These are phyloP conservation scores for Glossophaga mutica DNA, from an alignment of 2,797 vertebrate genomes.

Conservation along the genomic window DNA sequence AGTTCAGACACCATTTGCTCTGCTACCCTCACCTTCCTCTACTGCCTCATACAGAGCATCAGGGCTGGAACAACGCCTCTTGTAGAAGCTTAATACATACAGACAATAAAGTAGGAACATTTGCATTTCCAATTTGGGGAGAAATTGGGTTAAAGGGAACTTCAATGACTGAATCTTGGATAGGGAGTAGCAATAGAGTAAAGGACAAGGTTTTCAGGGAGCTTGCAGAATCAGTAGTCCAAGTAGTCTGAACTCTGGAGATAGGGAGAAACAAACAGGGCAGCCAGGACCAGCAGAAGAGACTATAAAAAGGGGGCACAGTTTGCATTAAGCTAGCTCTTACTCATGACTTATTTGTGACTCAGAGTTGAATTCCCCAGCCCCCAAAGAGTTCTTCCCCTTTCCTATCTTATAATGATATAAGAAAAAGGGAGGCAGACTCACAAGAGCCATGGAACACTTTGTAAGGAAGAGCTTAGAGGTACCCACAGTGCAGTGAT, in stretches of 20 bases:
- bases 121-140: conserved; percentile 57
- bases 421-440: not conserved
- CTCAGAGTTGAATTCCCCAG: not conserved
- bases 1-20: not conserved
- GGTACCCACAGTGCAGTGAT: conserved; percentile 15
- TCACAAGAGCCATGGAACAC: not conserved
- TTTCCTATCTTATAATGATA: not conserved
- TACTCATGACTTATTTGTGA: conserved; percentile 21
- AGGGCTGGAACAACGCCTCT: conserved; percentile 38
- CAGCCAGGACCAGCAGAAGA: not conserved
- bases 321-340: not conserved
- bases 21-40: not conserved
- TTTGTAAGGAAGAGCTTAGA: conserved; percentile 35
- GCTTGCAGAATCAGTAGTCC: not conserved
- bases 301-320: not conserved
- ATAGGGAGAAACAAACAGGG: not conserved
- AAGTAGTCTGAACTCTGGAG: not conserved
- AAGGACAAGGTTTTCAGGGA: conserved; percentile 18
- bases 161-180: conserved; percentile 30
- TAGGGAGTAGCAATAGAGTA: conserved; percentile 25
- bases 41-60: not conserved
- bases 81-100: conserved; percentile 44
- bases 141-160: conserved; percentile 57
- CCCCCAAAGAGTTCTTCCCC: not conserved
- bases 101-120: conserved; percentile 47